phyloP scores from a whole-genome alignment of 2,888 invertebrate genomes.

The Netelia fuscicornis region DNA sequence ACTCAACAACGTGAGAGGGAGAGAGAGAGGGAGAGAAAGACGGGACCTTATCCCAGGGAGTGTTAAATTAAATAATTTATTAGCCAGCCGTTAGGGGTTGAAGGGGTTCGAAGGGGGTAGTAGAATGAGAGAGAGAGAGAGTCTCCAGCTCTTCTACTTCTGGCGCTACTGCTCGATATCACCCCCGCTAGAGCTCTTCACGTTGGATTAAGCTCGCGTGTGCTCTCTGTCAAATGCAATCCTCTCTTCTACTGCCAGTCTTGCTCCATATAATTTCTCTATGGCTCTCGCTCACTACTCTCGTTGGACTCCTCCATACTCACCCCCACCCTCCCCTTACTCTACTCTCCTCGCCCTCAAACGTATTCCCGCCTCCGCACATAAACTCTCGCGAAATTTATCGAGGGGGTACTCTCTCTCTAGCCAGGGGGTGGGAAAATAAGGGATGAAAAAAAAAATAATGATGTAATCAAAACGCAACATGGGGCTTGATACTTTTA shows the following conservation, averaged over 20 bases:
- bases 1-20: conserved; percentile 38
- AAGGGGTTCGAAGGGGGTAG: conserved; percentile 17
- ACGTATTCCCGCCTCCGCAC: conserved; percentile 9
- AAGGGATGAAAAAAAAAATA: neutral
- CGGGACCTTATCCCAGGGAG: conserved; percentile 70
- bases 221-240: conserved; percentile 67
- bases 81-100: conserved; percentile 55
- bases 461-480: neutral
- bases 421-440: neutral
- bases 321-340: neutral
- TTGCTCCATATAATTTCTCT: conserved; percentile 42
- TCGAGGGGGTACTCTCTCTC: no score
- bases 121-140: conserved; percentile 54
- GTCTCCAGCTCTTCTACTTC: conserved; percentile 49
- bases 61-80: conserved; percentile 80
- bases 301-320: conserved; percentile 1
- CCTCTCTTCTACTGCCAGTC: conserved; percentile 47
- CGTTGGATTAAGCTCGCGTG: conserved; percentile 63
- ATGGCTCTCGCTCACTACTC: conserved; percentile 17
- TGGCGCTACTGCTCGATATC: conserved; percentile 52
- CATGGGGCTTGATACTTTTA: no score
- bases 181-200: conserved; percentile 41
- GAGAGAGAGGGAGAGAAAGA: conserved; percentile 36
- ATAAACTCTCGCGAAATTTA: no score
- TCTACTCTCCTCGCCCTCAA: conserved; percentile 5